A percentile compares a stretch with the other conserved stretches of the same genome.
Evolutionary conservation across 2,888 invertebrate species (phyloP).

Genomic region (Caprella mutica): DNA sequence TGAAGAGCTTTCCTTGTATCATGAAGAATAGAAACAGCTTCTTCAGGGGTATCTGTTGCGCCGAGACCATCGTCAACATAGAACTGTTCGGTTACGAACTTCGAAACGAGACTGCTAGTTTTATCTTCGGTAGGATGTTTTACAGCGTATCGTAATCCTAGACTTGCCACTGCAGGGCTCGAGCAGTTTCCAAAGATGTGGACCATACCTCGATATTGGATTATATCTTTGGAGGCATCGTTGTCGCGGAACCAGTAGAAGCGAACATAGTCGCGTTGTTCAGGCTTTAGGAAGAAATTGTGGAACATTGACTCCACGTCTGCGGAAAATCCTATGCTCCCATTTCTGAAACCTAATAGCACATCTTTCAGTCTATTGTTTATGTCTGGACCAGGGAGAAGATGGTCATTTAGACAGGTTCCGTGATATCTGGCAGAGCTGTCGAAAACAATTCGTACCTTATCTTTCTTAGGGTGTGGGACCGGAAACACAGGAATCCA

Average conservation of each 20-base stretch:
- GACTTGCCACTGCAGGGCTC: not conserved
- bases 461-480: not conserved
- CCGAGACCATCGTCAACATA: too few species aligned
- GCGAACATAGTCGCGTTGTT: not conserved
- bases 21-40: too few species aligned
- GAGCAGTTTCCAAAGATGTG: not conserved
- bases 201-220: not conserved
- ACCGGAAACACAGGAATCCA: not conserved
- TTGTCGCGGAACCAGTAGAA: not conserved
- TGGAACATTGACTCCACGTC: not conserved
- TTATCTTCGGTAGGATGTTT: too few species aligned
- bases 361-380: constrained; percentile 1
- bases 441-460: not conserved
- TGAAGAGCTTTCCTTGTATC: too few species aligned
- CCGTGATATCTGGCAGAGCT: not conserved
- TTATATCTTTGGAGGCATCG: not conserved
- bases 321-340: not conserved
- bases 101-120: too few species aligned
- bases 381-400: constrained; percentile 1
- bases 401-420: not conserved
- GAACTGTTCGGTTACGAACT: too few species aligned
- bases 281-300: not conserved
- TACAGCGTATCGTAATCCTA: too few species aligned
- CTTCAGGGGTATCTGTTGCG: too few species aligned
- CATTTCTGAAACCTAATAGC: not conserved